Evolutionary conservation across 2,888 invertebrate species (phyloP), one percentile per base, ranked within the genome.

Genomic region (Athripsodes cinereus): DNA sequence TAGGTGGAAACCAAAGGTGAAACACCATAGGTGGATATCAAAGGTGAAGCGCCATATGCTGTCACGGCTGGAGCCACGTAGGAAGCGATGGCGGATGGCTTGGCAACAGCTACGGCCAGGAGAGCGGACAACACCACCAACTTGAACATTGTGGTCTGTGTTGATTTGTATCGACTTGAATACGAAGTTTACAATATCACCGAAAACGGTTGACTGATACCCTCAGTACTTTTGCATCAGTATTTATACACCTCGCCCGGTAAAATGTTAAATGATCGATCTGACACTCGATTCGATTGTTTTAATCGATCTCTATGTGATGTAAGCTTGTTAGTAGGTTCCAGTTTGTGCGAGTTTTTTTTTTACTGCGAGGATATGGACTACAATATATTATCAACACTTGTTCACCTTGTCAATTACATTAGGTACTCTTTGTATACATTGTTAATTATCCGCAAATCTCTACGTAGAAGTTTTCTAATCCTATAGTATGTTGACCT

Each of bases 71-170:
- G 61, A 52, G 72, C 71, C 44, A 60, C 52, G 48, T 34, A 20
- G 31, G 54, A 34, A 66, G 72, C 73, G 57, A 69, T 35, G 44
- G 70, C 54, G 13, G 75, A 58, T 11, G 78, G 78, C 69, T 75
- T 78, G 69, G 84, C 84, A 64, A 74, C 79, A 64, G 77, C 82
- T 69, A 84, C 66, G 68, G 82, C 80, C 69, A 81, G 70, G 62
- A 82, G 72, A 68, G 81, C 81, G 70, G 80, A 80, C 77, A 85
- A 81, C 73, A 81, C 81, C 78, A 82, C 80, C 79, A 78, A 70
- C 71, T 77, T 77, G 69, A 67, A 74, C 78, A 78, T 78, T 68
- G 69, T 77, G 75, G 74, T 76, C 74, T 75, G 74, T 72, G 75
- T 74, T 73, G 72, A 66, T 71, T 68, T 62, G 16, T 40, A 40